phyloP scores from a whole-genome alignment of 2,888 invertebrate genomes.

The Thera obeliscata region DNA sequence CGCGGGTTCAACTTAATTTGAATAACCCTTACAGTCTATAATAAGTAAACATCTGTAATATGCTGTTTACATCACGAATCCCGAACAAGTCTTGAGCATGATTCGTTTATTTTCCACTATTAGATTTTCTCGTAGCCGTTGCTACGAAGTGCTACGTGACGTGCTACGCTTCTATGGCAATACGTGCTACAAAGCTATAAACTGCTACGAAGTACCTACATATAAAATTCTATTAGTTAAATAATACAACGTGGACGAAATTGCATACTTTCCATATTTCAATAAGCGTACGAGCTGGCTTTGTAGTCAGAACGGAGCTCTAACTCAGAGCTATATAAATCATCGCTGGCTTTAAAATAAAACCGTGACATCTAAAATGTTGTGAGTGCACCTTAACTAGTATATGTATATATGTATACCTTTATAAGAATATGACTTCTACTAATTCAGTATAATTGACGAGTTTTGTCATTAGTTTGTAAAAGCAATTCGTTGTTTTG shows the following conservation, averaged over 20 bases:
- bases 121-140: constrained; percentile 6
- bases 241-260: constrained; percentile 23
- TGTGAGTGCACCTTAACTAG: not conserved
- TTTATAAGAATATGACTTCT: no score
- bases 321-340: not conserved
- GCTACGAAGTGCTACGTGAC: constrained; percentile 30
- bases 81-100: not conserved
- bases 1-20: no score
- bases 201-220: constrained; percentile 6
- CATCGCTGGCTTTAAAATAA: not conserved
- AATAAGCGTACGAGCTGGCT: not conserved
- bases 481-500: no score
- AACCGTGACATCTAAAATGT: not conserved
- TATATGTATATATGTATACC: not conserved
- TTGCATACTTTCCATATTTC: constrained; percentile 9
- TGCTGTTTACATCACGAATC: no score
- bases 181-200: constrained; percentile 32
- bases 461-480: no score
- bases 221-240: constrained; percentile 33
- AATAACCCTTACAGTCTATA: no score
- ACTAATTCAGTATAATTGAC: no score
- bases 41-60: no score
- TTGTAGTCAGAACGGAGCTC: constrained; percentile 1
- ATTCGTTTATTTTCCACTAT: not conserved
- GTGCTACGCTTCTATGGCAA: constrained; percentile 19